Percentiles rank a stretch among this genome's conserved stretches.
Evolutionary conservation across 2,113 vertebrate species (phyloP).

Genomic region (Corythaixoides concolor): DNA sequence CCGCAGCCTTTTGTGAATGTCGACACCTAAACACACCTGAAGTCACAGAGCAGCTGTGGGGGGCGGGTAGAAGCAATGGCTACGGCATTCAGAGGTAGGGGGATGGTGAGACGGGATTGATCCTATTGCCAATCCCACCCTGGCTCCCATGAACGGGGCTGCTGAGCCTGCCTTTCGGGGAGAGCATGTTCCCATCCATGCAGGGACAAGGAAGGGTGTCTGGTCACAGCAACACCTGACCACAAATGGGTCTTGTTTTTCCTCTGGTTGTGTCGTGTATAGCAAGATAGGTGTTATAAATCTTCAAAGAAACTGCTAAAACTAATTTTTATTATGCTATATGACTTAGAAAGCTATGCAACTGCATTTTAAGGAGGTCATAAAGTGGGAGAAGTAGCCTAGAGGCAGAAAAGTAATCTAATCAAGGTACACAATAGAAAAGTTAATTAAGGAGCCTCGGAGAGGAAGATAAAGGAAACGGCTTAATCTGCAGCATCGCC

Average conservation of each 20-base stretch:
- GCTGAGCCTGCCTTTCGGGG: neutral
- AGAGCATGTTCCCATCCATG: fast-evolving
- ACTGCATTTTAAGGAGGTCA: neutral
- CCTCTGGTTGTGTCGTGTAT: neutral
- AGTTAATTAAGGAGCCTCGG: constrained; percentile 24
- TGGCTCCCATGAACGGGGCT: fast-evolving
- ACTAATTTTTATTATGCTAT: neutral
- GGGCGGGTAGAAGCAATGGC: neutral
- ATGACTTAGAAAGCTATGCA: neutral
- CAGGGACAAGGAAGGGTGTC: neutral
- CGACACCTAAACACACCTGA: neutral
- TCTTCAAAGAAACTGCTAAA: neutral
- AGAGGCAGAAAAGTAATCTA: constrained; percentile 23
- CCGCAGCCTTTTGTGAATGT: neutral
- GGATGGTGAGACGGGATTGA: neutral
- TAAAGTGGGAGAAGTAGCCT: neutral
- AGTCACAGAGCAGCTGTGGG: neutral
- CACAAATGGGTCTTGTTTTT: fast-evolving
- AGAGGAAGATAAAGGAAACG: neutral
- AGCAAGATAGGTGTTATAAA: neutral
- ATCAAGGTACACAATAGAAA: constrained; percentile 27
- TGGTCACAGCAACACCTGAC: neutral
- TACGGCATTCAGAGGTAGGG: neutral
- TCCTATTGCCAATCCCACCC: neutral
- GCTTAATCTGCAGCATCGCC: neutral